Base-by-base conservation (phyloP, 37 sponge, comb jelly and placozoan genomes). In the Cliona cf. orientalis region DNA sequence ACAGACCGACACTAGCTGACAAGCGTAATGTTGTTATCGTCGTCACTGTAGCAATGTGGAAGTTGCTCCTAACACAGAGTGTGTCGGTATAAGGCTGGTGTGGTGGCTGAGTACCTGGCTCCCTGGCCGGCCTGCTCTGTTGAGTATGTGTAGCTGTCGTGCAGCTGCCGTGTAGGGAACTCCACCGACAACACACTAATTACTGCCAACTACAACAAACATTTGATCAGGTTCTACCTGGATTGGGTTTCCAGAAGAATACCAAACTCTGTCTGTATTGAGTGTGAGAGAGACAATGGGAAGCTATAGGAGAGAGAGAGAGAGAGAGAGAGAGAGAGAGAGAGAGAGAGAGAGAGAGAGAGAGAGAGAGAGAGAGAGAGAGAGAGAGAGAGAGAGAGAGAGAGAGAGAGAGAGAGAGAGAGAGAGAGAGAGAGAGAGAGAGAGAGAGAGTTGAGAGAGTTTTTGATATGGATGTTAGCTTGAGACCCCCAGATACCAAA, bases 381-480 rank as follows among this genome's bases (percentile, higher is more conserved):
- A 46, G 66, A 64, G 66, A n/a, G 29, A n/a, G 66, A 64, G 66
- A n/a, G n/a, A n/a, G n/a, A n/a, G n/a, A n/a, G 29, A n/a, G 66
- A 64, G 66, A n/a, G 29, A n/a, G 66, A 64, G 66, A n/a, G 28
- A 17, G 66, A n/a, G 29, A n/a, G n/a, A n/a, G 23, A 64, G 23
- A 22, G 29, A 64, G 66, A 17, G 66, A 64, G 23, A 32, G 29
- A 64, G 66, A 12, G 29, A 32, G 29, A n/a, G 66, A 32, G 29
- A 64, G n/a, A n/a, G n/a, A n/a, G n/a, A n/a, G n/a, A n/a, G n/a
- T n/a, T n/a, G n/a, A n/a, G n/a, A n/a, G n/a, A n/a, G n/a, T n/a
- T n/a, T n/a, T n/a, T n/a, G n/a, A n/a, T n/a, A n/a, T n/a, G n/a
- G n/a, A n/a, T n/a, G n/a, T n/a, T n/a, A n/a, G 11, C 17, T 49